phyloP scores from a whole-genome alignment of 2,113 vertebrate species.

The Caranx melampygus region DNA sequence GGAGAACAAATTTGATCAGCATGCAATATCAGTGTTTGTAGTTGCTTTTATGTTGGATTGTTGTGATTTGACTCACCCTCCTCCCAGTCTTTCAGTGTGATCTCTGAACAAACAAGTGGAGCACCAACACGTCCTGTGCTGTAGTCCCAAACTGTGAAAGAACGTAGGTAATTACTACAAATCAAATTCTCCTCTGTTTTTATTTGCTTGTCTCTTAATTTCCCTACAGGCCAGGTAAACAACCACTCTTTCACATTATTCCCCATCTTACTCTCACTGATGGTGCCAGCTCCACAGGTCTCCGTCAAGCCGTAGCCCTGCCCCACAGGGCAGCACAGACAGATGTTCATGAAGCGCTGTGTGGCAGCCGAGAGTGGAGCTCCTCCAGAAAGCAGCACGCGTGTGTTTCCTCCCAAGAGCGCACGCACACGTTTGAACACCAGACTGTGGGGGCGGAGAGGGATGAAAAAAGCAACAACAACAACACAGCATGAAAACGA shows the following conservation, averaged over 20 bases:
- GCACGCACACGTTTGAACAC: constrained; percentile 93
- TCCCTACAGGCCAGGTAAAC: background rate
- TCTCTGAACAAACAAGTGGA: constrained; percentile 95
- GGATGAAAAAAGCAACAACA: background rate
- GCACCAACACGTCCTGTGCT: constrained; percentile 96
- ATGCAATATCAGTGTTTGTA: no score
- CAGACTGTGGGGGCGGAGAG: constrained; percentile 80
- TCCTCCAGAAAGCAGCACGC: constrained; percentile 92
- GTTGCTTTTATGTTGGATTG: background rate
- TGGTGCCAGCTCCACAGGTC: constrained; percentile 93
- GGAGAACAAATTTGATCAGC: background rate
- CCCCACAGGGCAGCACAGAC: constrained; percentile 96
- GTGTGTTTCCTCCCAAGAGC: constrained; percentile 91
- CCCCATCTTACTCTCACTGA: constrained; percentile 88
- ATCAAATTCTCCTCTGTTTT: background rate
- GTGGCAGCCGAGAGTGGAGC: constrained; percentile 95
- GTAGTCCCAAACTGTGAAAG: constrained; percentile 91
- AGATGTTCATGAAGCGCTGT: constrained; percentile 99
- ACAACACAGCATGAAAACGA: background rate
- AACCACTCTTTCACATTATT: background rate
- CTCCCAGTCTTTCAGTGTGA: constrained; percentile 94
- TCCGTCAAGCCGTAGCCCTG: constrained; percentile 98
- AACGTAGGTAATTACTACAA: background rate
- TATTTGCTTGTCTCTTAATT: constrained; percentile 1
- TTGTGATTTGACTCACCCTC: constrained; percentile 87